Conservation (phyloP, 2,888 invertebrate species). For the Ligdia adustata region DNA sequence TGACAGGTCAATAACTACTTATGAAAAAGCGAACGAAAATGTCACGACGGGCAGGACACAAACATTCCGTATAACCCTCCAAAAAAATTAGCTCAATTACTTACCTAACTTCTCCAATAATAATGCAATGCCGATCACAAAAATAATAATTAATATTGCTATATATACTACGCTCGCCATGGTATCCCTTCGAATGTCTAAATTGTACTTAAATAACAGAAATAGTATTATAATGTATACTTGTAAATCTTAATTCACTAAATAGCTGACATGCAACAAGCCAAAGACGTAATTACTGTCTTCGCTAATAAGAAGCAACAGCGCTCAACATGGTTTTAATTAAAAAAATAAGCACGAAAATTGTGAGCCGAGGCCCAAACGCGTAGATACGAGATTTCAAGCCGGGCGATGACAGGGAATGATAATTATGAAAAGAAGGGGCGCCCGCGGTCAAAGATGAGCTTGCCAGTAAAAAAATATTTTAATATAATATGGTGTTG, state of each 20-base stretch:
- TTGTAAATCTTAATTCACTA: constrained; percentile 22
- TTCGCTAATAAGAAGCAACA: constrained; percentile 66
- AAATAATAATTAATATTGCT: too few relatives aligned
- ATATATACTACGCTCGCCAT: too few relatives aligned
- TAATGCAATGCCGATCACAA: too few relatives aligned
- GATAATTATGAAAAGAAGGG: constrained; percentile 68
- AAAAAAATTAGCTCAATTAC: too few relatives aligned
- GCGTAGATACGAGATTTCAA: constrained; percentile 62
- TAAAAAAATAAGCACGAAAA: constrained; percentile 55
- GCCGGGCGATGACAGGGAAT: constrained; percentile 59
- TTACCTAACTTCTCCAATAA: too few relatives aligned
- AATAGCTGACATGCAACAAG: constrained; percentile 38
- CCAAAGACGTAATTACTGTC: constrained; percentile 55
- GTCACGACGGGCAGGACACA: too few relatives aligned
- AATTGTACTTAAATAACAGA: too few relatives aligned
- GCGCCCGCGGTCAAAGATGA: constrained; percentile 59
- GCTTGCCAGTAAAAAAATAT: constrained; percentile 56
- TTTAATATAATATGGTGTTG: constrained; percentile 71
- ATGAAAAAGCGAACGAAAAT: too few relatives aligned
- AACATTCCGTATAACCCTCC: too few relatives aligned
- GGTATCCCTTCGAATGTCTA: too few relatives aligned
- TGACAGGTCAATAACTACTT: too few relatives aligned
- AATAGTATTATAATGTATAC: too few relatives aligned
- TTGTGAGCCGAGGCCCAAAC: constrained; percentile 52
- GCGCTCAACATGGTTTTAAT: constrained; percentile 53